phyloP scores from a whole-genome alignment of 2,113 vertebrate genomes.

The Meleagris gallopavo region DNA sequence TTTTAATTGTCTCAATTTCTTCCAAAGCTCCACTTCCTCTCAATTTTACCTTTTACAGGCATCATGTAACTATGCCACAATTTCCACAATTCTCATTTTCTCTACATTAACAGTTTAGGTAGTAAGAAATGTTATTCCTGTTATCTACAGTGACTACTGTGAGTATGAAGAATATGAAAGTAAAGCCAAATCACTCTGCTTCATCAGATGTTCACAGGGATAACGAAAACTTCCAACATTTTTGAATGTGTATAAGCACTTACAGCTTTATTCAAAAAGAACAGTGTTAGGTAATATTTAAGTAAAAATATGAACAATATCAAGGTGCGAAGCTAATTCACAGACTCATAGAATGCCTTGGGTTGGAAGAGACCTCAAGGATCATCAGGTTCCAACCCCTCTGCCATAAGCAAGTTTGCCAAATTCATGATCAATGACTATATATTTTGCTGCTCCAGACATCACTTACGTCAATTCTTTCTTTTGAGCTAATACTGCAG shows the following conservation, averaged over 20 bases:
- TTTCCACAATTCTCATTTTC: constrained; percentile 10
- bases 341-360: no score
- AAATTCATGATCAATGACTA: background rate
- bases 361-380: no score
- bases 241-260: background rate
- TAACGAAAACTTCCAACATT: background rate
- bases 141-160: background rate
- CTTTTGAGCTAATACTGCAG: background rate
- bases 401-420: no score
- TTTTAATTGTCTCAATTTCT: background rate
- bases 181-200: background rate
- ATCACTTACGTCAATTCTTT: background rate
- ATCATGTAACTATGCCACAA: background rate
- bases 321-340: background rate
- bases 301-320: background rate
- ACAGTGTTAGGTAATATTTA: background rate
- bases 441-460: background rate
- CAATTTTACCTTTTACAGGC: constrained; percentile 6
- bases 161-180: background rate
- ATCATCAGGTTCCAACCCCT: no score
- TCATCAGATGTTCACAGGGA: background rate
- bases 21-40: background rate
- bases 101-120: background rate
- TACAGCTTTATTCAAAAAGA: background rate
- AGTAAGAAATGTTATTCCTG: background rate